phyloP scores from a whole-genome alignment of 2,797 vertebrate genomes.

The Botia kubotai region DNA sequence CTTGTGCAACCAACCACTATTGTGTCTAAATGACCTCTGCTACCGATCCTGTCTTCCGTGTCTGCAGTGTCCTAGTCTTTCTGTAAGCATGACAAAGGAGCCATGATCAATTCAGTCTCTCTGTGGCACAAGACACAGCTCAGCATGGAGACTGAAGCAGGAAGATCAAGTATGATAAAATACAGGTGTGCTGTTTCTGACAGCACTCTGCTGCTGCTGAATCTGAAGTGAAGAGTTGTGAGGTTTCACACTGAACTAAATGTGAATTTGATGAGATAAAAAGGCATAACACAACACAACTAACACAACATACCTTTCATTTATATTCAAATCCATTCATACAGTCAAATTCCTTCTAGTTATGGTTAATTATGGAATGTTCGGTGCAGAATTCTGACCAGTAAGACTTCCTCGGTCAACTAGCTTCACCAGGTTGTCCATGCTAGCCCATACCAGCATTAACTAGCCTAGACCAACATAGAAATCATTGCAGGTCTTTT shows the following conservation, averaged over 20 bases:
- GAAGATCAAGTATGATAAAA: slow-evolving; percentile 7
- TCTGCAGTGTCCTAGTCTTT: slow-evolving; percentile 38
- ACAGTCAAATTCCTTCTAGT: too few species aligned
- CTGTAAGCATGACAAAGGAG: slow-evolving; percentile 41
- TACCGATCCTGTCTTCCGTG: slow-evolving; percentile 44
- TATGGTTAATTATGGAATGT: too few species aligned
- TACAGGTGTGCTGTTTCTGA: not conserved
- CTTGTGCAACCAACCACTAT: slow-evolving; percentile 61
- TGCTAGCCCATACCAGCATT: not conserved
- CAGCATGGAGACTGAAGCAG: not conserved
- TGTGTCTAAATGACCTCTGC: slow-evolving; percentile 41
- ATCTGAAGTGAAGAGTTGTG: not conserved
- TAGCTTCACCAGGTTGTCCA: not conserved
- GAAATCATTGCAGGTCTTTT: not conserved
- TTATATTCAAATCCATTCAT: too few species aligned
- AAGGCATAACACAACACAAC: too few species aligned
- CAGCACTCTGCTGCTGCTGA: not conserved
- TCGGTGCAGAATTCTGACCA: not conserved
- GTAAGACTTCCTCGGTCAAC: not conserved
- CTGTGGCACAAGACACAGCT: slow-evolving; percentile 8
- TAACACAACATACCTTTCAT: too few species aligned
- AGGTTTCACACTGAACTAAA: not conserved
- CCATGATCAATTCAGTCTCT: slow-evolving; percentile 28
- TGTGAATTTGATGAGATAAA: not conserved
- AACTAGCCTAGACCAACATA: not conserved